Base-by-base conservation (phyloP, 2,888 invertebrate genomes). In the Thelaira solivaga region DNA sequence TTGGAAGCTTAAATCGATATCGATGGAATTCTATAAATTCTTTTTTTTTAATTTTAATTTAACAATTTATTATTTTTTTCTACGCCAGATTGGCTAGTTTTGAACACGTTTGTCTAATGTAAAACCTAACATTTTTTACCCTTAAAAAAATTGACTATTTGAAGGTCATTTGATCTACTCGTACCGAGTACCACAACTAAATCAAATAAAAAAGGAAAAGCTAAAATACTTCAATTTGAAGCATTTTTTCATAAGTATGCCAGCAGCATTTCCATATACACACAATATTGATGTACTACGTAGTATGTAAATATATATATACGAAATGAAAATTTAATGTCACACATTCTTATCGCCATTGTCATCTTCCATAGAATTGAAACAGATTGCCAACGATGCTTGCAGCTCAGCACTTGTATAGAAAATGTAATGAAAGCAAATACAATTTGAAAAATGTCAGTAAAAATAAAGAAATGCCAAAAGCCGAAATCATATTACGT, bases 161-260 rank as follows among this genome's bases (percentile, higher is more conserved):
- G 34, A 61, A 71, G 69, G 69, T 71, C 61, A 61, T 34, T 34
- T 18, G 8, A 41, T 31, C 18, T n/a, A n/a, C n/a, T n/a, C n/a
- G n/a, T 51, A 22, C 31, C n/a, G 41, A 69, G 51, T 6, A 39
- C n/a, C 10, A 57, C 45, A 36, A 57, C 45, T 47, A 47, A 55
- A 34, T 26, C 10, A 47, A 57, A 34, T 24, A 31, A n/a, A n/a
- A n/a, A n/a, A 31, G 7, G 18, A 36, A 29, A 41, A 57, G 36
- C 13, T 26, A 24, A 26, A 18, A n/a, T n/a, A 57, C 13, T 18
- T 45, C 20, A 49, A 59, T 22, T 69, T 57, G 10, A 34, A 45
- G 11, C 8, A 29, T 26, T 55, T 43, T 43, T 43, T 20, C n/a
- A n/a, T n/a, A n/a, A n/a, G 26, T 36, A 13, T 45, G 24, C 24